phyloP scores from a whole-genome alignment of 2,113 vertebrate genomes.

The Reinhardtius hippoglossoides region DNA sequence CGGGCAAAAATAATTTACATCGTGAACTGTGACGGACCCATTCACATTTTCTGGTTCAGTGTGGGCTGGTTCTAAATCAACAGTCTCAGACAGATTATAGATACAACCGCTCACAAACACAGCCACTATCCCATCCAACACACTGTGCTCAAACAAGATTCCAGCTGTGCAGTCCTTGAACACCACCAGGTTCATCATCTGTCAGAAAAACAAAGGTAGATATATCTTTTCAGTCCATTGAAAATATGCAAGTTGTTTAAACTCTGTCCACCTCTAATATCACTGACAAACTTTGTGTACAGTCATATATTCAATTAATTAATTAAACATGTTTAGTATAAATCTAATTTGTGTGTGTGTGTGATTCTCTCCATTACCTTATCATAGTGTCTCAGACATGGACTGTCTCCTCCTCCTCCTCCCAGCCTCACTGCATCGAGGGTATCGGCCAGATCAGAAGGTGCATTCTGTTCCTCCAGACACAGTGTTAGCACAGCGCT shows the following conservation, averaged over 20 bases:
- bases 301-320: no score
- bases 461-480: constrained; percentile 76
- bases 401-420: constrained; percentile 54
- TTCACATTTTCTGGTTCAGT: constrained; percentile 36
- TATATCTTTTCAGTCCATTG: no score
- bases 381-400: constrained; percentile 81
- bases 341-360: not conserved
- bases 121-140: constrained; percentile 85
- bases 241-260: no score
- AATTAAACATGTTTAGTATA: no score
- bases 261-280: no score
- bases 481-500: constrained; percentile 79
- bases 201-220: constrained; percentile 11
- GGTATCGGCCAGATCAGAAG: constrained; percentile 72
- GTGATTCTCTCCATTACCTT: constrained; percentile 71
- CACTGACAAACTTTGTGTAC: no score
- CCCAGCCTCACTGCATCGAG: constrained; percentile 81
- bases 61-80: constrained; percentile 48
- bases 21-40: constrained; percentile 41
- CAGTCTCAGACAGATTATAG: constrained; percentile 80
- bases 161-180: constrained; percentile 81
- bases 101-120: constrained; percentile 76
- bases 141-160: constrained; percentile 84
- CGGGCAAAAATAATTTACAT: constrained; percentile 27
- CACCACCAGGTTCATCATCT: constrained; percentile 84